Evolutionary conservation across 2,888 invertebrate genomes (phyloP).

Genomic region (Aromia moschata): DNA sequence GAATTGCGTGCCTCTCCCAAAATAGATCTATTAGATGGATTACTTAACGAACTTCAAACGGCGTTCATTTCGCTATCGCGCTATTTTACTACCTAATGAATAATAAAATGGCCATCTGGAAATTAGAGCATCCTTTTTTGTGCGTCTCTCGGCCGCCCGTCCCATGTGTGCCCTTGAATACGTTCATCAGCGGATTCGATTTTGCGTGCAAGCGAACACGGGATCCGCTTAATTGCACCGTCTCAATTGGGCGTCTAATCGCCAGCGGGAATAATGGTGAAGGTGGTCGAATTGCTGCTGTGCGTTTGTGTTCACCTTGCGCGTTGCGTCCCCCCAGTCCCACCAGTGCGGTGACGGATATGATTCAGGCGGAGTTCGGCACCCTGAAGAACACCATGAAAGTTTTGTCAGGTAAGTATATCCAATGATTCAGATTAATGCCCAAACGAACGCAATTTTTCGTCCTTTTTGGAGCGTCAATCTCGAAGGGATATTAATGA

Average conservation of each 20-base stretch:
- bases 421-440: neutral
- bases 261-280: conserved; percentile 7
- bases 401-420: conserved; percentile 39
- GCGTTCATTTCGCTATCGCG: conserved; percentile 2
- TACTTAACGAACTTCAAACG: neutral
- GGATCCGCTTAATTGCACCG: conserved; percentile 15
- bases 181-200: conserved; percentile 14
- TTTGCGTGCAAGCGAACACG: conserved; percentile 16
- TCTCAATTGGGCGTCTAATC: too few relatives aligned
- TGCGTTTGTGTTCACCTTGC: conserved; percentile 12
- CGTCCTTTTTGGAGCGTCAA: too few relatives aligned
- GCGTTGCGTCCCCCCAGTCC: conserved; percentile 31
- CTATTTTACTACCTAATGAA: conserved; percentile 25
- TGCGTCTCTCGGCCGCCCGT: conserved; percentile 14
- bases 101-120: conserved; percentile 31
- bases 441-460: too few relatives aligned
- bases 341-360: conserved; percentile 25
- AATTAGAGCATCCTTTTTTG: conserved; percentile 31
- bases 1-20: too few relatives aligned
- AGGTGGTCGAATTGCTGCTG: conserved; percentile 19
- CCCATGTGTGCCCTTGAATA: conserved; percentile 30
- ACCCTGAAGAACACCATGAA: conserved; percentile 41
- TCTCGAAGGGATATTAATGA: too few relatives aligned
- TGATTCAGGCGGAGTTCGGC: conserved; percentile 29
- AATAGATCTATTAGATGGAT: too few relatives aligned